These are phyloP conservation scores for Platysternon megacephalum DNA, from an alignment of 2,113 vertebrate genomes.

Conservation along the genomic window DNA sequence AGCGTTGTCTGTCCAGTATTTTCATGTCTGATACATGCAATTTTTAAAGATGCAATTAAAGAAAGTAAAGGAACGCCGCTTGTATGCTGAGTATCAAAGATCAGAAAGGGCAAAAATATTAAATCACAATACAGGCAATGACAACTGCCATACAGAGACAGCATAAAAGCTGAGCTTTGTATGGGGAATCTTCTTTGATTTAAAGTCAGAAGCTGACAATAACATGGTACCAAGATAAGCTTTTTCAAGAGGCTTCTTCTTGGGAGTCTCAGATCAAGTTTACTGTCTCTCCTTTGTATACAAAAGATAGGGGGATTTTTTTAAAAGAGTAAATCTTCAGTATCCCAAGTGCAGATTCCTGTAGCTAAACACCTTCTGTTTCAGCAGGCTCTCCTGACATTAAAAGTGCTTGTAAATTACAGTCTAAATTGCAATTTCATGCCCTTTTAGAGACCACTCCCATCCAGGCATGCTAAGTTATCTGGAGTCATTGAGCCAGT, in stretches of 20 bases:
- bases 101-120: neutral
- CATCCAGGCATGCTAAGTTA: slow-evolving; percentile 53
- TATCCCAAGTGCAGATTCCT: neutral
- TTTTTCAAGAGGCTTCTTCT: neutral
- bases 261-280: neutral
- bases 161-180: slow-evolving; percentile 6
- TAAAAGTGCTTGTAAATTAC: slow-evolving; percentile 29
- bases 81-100: neutral
- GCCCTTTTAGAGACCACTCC: slow-evolving; percentile 39
- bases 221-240: neutral
- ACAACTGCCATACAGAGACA: neutral
- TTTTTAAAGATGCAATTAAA: neutral
- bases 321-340: neutral
- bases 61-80: neutral
- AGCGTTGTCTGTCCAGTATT: neutral
- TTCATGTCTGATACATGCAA: neutral
- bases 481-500: slow-evolving; percentile 32
- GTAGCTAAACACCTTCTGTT: neutral
- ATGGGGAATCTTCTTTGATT: slow-evolving; percentile 7
- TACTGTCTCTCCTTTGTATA: neutral
- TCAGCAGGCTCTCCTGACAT: slow-evolving; percentile 31
- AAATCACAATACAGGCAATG: neutral
- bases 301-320: neutral
- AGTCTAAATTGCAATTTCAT: slow-evolving; percentile 14
- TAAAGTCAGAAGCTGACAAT: neutral